These are phyloP conservation scores for Tanypteryx hageni DNA, from an alignment of 2,888 invertebrate species.

Conservation along the genomic window DNA sequence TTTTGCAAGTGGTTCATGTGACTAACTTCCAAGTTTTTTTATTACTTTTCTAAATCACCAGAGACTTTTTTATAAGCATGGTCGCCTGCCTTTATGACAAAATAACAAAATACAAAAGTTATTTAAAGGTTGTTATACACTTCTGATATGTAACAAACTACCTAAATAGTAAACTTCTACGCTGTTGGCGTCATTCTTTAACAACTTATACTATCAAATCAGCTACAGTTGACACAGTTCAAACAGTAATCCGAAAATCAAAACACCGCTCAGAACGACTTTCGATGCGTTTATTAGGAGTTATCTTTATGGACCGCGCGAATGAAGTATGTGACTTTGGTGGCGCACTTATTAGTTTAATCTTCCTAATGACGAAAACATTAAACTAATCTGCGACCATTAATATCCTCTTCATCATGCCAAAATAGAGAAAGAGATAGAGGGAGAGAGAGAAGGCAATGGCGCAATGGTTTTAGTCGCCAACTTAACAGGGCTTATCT, in stretches of 20 bases:
- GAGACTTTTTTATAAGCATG: too few species aligned
- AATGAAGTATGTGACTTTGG: not conserved
- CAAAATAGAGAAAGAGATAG: not conserved
- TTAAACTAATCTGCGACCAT: not conserved
- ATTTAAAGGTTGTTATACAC: too few species aligned
- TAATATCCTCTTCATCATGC: conserved; percentile 5
- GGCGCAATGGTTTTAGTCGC: conserved; percentile 25
- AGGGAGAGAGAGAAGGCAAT: not conserved
- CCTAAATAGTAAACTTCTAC: too few species aligned
- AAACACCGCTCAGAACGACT: not conserved
- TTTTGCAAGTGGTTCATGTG: too few species aligned
- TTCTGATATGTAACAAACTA: too few species aligned
- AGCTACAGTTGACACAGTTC: not conserved
- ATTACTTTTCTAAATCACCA: too few species aligned
- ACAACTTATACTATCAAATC: too few species aligned
- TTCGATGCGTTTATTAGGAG: not conserved
- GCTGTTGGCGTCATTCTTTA: too few species aligned
- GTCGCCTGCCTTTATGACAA: too few species aligned
- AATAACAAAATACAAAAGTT: too few species aligned
- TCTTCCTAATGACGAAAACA: conserved; percentile 16
- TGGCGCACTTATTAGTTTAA: not conserved
- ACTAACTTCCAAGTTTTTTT: too few species aligned
- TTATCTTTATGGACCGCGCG: not conserved
- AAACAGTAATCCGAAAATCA: not conserved
- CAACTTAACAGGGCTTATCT: conserved; percentile 54